phyloP scores from a whole-genome alignment of 2,797 vertebrate species.

The Gymnocypris eckloni region DNA sequence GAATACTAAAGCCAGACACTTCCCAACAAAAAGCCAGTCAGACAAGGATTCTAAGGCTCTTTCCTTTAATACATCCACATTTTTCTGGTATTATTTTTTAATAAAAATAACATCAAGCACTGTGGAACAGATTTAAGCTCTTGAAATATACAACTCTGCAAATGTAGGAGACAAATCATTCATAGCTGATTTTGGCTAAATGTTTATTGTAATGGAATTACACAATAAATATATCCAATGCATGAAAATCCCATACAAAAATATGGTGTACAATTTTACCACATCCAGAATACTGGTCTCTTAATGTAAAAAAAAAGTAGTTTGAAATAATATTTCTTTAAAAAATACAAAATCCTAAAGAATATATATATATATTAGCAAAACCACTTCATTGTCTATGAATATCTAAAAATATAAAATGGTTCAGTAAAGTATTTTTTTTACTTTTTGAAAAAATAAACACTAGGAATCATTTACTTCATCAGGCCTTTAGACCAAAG shows the following conservation, averaged over 20 bases:
- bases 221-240: background rate
- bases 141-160: background rate
- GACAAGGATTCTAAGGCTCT: background rate
- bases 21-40: constrained; percentile 4
- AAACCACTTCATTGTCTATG: background rate
- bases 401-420: background rate
- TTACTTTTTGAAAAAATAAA: background rate
- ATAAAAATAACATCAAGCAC: background rate
- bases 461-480: background rate
- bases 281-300: background rate
- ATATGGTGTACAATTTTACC: background rate
- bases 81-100: background rate
- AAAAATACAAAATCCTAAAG: background rate
- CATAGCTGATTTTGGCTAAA: background rate
- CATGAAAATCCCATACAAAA: background rate
- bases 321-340: background rate
- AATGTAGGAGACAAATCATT: constrained; percentile 16
- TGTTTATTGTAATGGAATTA: background rate
- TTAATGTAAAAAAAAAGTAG: background rate
- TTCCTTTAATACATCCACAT: background rate
- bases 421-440: background rate
- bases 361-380: no score
- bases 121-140: background rate
- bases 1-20: constrained; percentile 12
- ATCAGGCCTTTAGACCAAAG: background rate